Percentiles rank a stretch among this genome's conserved stretches.
Evolutionary conservation across 2,888 invertebrate species (phyloP).

Genomic region (Leptopilina syphax): DNA sequence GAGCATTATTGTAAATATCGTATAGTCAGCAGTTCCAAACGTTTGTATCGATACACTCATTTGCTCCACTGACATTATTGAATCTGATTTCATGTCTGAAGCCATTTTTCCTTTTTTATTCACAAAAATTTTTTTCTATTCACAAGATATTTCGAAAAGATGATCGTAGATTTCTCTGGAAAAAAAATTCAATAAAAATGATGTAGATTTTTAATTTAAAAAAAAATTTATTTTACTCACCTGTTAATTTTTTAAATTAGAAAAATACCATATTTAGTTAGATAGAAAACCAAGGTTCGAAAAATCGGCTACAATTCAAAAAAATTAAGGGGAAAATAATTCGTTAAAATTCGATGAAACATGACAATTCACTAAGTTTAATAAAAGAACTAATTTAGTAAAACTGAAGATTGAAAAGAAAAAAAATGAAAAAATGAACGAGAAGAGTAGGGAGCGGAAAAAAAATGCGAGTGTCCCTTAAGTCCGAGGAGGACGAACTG

Average conservation of each 20-base stretch:
- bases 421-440: background rate
- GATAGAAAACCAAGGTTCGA: background rate
- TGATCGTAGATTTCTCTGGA: too few relatives aligned
- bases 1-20: slow-evolving; percentile 88
- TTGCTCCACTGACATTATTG: slow-evolving; percentile 76
- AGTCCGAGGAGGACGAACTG: slow-evolving; percentile 33
- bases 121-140: too few relatives aligned
- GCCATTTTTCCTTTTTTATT: background rate
- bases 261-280: too few relatives aligned
- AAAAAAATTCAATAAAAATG: too few relatives aligned
- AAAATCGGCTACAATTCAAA: background rate
- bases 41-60: slow-evolving; percentile 80
- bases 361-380: background rate
- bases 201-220: too few relatives aligned
- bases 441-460: background rate
- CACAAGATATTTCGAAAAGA: too few relatives aligned
- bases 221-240: background rate
- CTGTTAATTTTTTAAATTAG: background rate
- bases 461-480: slow-evolving; percentile 22
- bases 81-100: background rate
- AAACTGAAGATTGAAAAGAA: background rate
- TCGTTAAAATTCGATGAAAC: background rate
- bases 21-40: slow-evolving; percentile 87
- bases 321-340: background rate
- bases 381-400: background rate